These are phyloP conservation scores for Ectobius pallidus DNA, from an alignment of 2,888 invertebrate genomes.

Conservation along the genomic window DNA sequence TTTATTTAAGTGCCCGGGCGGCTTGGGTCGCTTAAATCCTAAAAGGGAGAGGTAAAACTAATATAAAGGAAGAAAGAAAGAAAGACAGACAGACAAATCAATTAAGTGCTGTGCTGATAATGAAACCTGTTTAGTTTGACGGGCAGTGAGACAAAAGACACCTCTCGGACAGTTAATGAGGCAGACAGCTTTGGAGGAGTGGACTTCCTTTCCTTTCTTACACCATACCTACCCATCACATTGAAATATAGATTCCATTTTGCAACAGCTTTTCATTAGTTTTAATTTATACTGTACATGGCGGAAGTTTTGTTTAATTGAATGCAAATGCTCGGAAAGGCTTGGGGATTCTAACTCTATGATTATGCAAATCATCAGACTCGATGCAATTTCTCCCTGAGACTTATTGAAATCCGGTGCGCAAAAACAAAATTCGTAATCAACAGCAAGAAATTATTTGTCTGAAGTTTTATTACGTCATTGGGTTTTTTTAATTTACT, in stretches of 20 bases:
- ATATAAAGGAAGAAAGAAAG: no score
- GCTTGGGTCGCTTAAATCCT: no score
- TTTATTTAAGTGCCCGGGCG: not conserved
- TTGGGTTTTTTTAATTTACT: no score
- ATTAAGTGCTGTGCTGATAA: no score
- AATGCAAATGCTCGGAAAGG: not conserved
- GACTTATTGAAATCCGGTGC: not conserved
- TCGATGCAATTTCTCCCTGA: not conserved
- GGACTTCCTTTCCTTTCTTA: not conserved
- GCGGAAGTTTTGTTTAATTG: constrained; percentile 2
- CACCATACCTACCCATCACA: no score
- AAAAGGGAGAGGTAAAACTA: no score
- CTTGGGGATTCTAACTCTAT: not conserved
- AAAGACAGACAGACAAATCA: no score
- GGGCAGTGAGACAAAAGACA: not conserved
- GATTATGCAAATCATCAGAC: not conserved
- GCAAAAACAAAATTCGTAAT: not conserved
- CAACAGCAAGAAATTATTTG: no score
- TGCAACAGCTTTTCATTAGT: not conserved
- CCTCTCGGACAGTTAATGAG: not conserved
- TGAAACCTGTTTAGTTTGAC: no score
- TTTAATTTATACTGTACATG: not conserved
- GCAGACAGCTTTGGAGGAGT: not conserved
- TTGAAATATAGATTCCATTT: not conserved
- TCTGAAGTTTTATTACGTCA: no score